Percentiles rank a stretch among this genome's conserved stretches.
Evolutionary conservation across 2,113 vertebrate genomes (phyloP).

Genomic region (Isichthys henryi): DNA sequence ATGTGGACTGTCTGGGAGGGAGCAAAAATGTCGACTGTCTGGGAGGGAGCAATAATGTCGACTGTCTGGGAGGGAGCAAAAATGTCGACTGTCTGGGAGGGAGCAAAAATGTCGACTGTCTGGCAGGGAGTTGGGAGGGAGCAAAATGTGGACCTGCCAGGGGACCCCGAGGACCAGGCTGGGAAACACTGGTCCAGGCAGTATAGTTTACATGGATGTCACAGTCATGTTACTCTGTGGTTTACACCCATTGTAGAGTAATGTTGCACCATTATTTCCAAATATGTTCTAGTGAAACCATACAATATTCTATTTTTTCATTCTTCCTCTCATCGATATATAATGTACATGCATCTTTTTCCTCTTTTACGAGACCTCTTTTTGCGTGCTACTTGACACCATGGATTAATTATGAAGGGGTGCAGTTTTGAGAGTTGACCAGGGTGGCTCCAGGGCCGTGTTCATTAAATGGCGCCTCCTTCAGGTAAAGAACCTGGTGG

Average conservation of each 20-base stretch:
- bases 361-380: not conserved
- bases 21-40: too few species aligned
- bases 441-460: not conserved
- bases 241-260: not conserved
- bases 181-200: not conserved
- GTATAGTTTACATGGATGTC: not conserved
- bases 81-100: not conserved
- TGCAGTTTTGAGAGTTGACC: not conserved
- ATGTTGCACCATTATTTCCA: not conserved
- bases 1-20: not conserved
- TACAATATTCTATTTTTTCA: not conserved
- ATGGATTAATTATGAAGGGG: not conserved
- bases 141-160: not conserved
- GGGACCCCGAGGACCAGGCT: not conserved
- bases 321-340: not conserved
- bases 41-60: too few species aligned
- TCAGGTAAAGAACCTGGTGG: constrained; percentile 63
- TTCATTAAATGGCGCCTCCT: not conserved
- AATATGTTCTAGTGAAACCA: not conserved
- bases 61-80: not conserved
- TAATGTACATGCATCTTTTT: not conserved
- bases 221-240: not conserved
- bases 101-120: not conserved
- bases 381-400: not conserved
- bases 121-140: too few species aligned